Conservation (phyloP, 1,140 invertebrate genomes). For the Cyclina sinensis region DNA sequence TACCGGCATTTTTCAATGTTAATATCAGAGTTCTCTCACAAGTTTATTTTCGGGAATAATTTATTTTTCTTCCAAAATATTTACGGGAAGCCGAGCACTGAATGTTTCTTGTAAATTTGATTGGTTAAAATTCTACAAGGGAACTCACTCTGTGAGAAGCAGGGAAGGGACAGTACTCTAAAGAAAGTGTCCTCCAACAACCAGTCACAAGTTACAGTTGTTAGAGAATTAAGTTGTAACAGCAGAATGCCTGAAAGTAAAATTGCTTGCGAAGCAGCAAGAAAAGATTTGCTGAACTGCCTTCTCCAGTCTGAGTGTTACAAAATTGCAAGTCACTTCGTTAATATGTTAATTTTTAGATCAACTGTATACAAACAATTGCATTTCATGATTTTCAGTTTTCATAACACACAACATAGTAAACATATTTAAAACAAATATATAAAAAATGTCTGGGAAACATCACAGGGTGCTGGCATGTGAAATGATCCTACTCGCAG, state of each 20-base stretch:
- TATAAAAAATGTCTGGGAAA: too few relatives aligned
- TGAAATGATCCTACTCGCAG: too few relatives aligned
- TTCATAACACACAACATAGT: too few relatives aligned
- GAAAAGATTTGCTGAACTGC: constrained; percentile 42
- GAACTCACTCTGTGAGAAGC: not conserved
- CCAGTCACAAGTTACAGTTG: too few relatives aligned
- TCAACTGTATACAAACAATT: too few relatives aligned
- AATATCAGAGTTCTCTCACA: not conserved
- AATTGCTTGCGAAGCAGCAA: constrained; percentile 24
- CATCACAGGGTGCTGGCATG: too few relatives aligned
- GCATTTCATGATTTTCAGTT: too few relatives aligned
- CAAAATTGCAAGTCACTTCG: constrained; percentile 46
- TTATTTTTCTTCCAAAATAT: constrained; percentile 48
- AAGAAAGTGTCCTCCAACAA: too few relatives aligned
- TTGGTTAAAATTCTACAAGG: constrained; percentile 37
- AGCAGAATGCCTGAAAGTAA: constrained; percentile 2
- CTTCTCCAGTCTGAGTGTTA: constrained; percentile 53
- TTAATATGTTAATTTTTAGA: too few relatives aligned
- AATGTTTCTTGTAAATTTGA: not conserved
- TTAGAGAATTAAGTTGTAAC: too few relatives aligned
- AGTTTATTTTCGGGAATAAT: not conserved
- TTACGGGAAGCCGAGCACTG: constrained; percentile 27
- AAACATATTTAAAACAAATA: too few relatives aligned
- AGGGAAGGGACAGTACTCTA: too few relatives aligned
- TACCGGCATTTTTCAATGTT: constrained; percentile 28